These are phyloP conservation scores for Microchirus variegatus DNA, from an alignment of 2,797 vertebrate genomes.

Conservation along the genomic window DNA sequence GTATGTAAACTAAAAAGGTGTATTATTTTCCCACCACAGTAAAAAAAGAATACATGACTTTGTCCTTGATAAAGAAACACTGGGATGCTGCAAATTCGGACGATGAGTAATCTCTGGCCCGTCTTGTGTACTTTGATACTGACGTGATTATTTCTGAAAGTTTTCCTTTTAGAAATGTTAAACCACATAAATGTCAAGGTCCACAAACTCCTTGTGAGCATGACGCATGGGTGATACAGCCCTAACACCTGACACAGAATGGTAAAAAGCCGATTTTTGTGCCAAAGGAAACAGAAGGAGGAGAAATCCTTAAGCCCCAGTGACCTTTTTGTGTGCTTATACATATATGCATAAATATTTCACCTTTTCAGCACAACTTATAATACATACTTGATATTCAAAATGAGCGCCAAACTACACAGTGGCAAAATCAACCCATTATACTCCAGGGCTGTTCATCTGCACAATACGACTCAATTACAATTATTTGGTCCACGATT, in stretches of 20 bases:
- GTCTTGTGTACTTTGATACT: background rate
- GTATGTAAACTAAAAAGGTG: too few relatives aligned
- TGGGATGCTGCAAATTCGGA: background rate
- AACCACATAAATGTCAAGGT: conserved; percentile 6
- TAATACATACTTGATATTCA: conserved; percentile 7
- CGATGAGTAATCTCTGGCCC: background rate
- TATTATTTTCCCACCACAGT: too few relatives aligned
- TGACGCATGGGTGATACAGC: background rate
- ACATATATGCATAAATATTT: conserved; percentile 35
- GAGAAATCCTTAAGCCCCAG: background rate
- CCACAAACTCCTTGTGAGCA: background rate
- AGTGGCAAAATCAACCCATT: background rate
- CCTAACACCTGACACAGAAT: conserved; percentile 1
- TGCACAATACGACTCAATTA: too few relatives aligned
- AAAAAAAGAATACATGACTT: background rate
- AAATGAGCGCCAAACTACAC: conserved; percentile 15
- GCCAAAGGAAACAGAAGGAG: background rate
- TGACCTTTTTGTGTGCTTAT: conserved; percentile 42
- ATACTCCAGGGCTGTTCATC: background rate
- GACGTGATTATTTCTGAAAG: background rate
- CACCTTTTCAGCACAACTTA: conserved; percentile 13
- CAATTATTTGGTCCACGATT: too few relatives aligned
- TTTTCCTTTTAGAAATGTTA: background rate
- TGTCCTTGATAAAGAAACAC: background rate
- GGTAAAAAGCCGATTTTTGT: background rate